phyloP scores from a whole-genome alignment of 2,797 vertebrate species.

The Sylvia borin region DNA sequence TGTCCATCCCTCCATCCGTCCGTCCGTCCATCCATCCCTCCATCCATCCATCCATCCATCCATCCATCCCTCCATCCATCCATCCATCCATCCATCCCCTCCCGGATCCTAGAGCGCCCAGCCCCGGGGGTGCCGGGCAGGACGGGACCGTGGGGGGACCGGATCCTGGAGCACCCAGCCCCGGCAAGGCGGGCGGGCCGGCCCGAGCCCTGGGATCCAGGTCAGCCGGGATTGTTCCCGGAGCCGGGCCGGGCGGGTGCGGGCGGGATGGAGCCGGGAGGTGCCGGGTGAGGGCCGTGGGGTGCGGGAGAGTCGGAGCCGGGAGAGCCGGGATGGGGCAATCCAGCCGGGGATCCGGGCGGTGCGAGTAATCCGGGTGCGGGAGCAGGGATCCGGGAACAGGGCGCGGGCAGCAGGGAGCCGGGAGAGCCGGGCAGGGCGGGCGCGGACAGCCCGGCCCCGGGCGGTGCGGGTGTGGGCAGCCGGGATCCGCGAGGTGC shows the following conservation, averaged over 20 bases:
- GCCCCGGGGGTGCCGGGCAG: not conserved
- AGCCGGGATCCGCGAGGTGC: not conserved
- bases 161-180: not conserved
- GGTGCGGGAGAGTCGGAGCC: not conserved
- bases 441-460: not conserved
- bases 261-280: not conserved
- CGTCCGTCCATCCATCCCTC: not conserved
- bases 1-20: not conserved
- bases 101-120: not conserved
- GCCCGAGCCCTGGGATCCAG: not conserved
- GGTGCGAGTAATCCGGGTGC: not conserved
- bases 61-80: not conserved
- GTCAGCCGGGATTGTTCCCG: not conserved
- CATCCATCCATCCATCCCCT: not conserved
- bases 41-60: not conserved
- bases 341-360: not conserved
- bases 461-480: not conserved
- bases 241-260: not conserved
- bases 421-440: not conserved
- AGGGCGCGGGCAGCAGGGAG: not conserved
- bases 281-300: not conserved
- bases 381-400: not conserved
- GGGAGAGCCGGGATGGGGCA: not conserved
- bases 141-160: not conserved
- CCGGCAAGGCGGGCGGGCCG: not conserved